Conservation (phyloP, 2,797 vertebrate species). For the Ctenosaura bakeri region DNA sequence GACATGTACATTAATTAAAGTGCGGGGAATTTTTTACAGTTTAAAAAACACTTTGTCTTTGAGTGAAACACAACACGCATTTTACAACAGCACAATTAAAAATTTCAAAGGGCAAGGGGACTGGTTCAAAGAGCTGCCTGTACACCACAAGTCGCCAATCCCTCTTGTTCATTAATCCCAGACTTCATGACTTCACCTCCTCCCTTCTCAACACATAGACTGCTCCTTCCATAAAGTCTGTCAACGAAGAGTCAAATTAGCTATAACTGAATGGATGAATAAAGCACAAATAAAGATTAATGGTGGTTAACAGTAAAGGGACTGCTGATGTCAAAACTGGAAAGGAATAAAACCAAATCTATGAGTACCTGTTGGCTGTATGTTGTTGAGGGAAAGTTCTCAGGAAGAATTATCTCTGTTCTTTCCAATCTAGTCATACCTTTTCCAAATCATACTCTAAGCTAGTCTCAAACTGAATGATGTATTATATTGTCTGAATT, state of each 20-base stretch:
- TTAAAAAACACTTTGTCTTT: background rate
- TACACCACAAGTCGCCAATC: background rate
- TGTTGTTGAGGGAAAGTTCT: background rate
- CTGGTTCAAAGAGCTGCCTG: no score
- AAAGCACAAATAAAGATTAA: background rate
- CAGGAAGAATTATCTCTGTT: no score
- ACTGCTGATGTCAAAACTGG: no score
- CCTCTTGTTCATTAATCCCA: background rate
- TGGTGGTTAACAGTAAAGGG: background rate
- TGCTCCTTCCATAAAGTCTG: background rate
- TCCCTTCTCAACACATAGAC: background rate
- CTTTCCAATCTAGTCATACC: background rate
- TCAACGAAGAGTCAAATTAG: no score
- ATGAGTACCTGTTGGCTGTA: background rate
- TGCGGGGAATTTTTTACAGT: background rate
- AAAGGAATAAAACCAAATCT: background rate
- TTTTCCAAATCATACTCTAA: background rate
- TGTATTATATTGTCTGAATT: background rate
- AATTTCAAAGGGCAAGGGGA: background rate
- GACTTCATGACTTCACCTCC: background rate
- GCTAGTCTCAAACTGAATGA: no score
- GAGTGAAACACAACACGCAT: background rate
- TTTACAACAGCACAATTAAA: background rate
- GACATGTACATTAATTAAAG: background rate
- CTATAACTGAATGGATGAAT: background rate